A percentile compares a stretch with the other conserved stretches of the same genome.
Evolutionary conservation across 2,113 vertebrate genomes (phyloP).

Genomic region (Leucosticte australis): DNA sequence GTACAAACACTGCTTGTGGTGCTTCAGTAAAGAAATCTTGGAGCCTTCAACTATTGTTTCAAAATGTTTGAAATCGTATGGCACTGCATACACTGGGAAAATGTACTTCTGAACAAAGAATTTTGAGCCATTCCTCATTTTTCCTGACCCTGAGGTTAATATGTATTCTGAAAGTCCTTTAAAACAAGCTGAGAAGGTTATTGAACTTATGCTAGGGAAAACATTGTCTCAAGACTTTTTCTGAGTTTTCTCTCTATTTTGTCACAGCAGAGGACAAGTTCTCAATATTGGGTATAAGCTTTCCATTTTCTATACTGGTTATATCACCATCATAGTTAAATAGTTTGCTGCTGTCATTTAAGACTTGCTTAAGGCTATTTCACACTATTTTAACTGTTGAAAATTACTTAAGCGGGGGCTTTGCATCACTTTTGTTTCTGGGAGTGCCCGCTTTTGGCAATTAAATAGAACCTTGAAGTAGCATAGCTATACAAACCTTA

Average conservation of each 20-base stretch:
- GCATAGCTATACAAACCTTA: not conserved
- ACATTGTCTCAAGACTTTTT: not conserved
- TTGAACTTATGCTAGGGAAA: not conserved
- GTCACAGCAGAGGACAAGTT: not conserved
- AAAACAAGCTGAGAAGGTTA: not conserved
- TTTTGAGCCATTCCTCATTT: not conserved
- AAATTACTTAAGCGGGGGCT: not conserved
- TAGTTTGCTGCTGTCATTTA: not conserved
- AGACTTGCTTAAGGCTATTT: not conserved
- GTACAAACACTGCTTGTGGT: not conserved
- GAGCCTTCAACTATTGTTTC: not conserved
- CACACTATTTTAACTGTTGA: not conserved
- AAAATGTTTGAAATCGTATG: not conserved
- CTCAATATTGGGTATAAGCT: not conserved
- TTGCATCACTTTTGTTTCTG: slow-evolving; percentile 18
- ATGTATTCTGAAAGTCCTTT: not conserved
- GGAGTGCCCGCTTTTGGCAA: not conserved
- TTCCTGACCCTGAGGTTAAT: not conserved
- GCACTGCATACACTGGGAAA: not conserved
- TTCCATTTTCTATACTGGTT: not conserved
- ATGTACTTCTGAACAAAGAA: not conserved
- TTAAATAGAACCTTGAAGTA: not conserved
- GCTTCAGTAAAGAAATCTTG: not conserved
- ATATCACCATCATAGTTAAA: not conserved
- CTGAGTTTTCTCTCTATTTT: not conserved